Evolutionary conservation across 2,113 vertebrate species (phyloP).

Genomic region (Trachemys scripta): DNA sequence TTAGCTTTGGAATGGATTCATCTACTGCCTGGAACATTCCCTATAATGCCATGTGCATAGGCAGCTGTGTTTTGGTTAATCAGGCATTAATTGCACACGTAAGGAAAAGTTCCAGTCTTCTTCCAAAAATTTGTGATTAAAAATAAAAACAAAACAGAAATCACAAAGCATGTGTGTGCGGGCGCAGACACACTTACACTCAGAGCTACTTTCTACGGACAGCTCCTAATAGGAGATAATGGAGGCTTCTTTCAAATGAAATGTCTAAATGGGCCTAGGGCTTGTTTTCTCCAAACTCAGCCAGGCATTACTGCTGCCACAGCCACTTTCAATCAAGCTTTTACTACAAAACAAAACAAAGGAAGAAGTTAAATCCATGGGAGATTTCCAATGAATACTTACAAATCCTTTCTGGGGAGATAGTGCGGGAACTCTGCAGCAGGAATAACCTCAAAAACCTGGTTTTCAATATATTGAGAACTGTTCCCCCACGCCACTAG

Average conservation of each 20-base stretch:
- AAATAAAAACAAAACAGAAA: slow-evolving; percentile 37
- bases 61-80: background rate
- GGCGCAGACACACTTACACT: background rate
- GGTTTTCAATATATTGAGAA: slow-evolving; percentile 44
- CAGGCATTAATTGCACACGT: background rate
- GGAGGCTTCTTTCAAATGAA: slow-evolving; percentile 76
- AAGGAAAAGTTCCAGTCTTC: background rate
- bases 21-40: background rate
- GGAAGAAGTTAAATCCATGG: slow-evolving; percentile 82
- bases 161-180: slow-evolving; percentile 20
- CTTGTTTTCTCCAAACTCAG: slow-evolving; percentile 84
- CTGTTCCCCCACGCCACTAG: slow-evolving; percentile 24
- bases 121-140: background rate
- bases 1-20: background rate
- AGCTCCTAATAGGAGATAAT: slow-evolving; percentile 72
- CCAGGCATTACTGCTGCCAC: slow-evolving; percentile 87
- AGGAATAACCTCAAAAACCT: slow-evolving; percentile 70
- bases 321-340: slow-evolving; percentile 88
- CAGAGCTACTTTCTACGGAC: slow-evolving; percentile 32
- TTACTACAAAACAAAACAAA: slow-evolving; percentile 84
- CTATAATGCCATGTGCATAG: background rate
- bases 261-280: slow-evolving; percentile 74
- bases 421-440: slow-evolving; percentile 63
- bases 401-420: slow-evolving; percentile 75
- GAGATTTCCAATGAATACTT: slow-evolving; percentile 81